Percentiles rank a stretch among this genome's conserved stretches.
Conservation (phyloP, 2,797 vertebrate genomes). For the Champsocephalus gunnari region DNA sequence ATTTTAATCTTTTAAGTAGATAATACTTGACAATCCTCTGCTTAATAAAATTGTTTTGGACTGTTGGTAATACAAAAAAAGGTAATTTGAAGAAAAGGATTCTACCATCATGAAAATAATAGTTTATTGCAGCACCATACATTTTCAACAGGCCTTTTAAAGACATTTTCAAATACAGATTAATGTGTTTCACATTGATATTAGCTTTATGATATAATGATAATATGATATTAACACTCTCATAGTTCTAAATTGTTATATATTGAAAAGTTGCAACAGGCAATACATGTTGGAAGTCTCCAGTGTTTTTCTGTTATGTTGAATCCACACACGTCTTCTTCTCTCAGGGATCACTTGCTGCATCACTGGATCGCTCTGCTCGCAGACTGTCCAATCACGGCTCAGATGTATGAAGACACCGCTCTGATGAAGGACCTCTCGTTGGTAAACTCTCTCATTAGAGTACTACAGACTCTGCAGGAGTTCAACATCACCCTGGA, state of each 20-base stretch:
- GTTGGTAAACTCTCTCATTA: conserved; percentile 96
- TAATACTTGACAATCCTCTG: no score
- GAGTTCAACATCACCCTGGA: conserved; percentile 99
- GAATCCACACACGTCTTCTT: conserved; percentile 20
- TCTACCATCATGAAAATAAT: conserved; percentile 5
- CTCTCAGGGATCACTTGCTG: conserved; percentile 93
- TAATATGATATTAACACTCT: background rate
- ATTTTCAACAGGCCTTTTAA: background rate
- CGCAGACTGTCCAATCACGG: conserved; percentile 95
- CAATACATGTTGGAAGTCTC: background rate
- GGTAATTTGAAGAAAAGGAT: background rate
- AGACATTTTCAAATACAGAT: background rate
- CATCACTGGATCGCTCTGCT: conserved; percentile 99
- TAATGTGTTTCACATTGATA: background rate
- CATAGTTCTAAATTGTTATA: background rate
- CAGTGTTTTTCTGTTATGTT: background rate
- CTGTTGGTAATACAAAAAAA: background rate
- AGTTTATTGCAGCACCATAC: no score
- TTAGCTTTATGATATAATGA: background rate
- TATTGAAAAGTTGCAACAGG: background rate
- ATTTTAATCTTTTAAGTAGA: no score
- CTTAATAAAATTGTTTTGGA: background rate
- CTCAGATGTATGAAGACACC: conserved; percentile 98
- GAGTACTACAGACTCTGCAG: conserved; percentile 98
- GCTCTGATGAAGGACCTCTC: conserved; percentile 97